These are phyloP conservation scores for Sthenelais limicola DNA, from an alignment of 2,888 invertebrate species.

Conservation along the genomic window DNA sequence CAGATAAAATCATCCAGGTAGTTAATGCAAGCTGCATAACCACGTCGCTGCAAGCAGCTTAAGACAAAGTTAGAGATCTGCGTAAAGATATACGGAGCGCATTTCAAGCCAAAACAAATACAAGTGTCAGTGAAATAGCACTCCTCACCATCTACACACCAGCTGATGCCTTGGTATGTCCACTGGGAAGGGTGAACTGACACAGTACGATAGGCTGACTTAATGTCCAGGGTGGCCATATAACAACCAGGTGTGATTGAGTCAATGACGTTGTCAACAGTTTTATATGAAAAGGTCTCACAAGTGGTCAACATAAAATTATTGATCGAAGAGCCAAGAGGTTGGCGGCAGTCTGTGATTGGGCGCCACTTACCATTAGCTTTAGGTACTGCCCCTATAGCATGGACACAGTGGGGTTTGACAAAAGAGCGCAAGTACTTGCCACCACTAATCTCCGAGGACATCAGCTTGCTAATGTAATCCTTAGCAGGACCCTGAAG, in stretches of 20 bases:
- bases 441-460: no score
- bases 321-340: not conserved
- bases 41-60: not conserved
- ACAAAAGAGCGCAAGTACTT: no score
- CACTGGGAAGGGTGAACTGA: not conserved
- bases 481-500: no score
- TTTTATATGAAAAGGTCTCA: not conserved
- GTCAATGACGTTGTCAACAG: not conserved
- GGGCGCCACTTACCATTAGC: not conserved
- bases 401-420: no score
- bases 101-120: not conserved
- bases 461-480: no score
- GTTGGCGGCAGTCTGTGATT: not conserved
- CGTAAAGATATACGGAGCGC: not conserved
- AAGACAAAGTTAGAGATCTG: not conserved
- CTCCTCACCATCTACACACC: not conserved
- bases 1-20: not conserved
- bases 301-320: not conserved
- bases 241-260: not conserved
- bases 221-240: not conserved
- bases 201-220: not conserved
- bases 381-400: no score
- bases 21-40: not conserved
- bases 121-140: not conserved
- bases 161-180: not conserved